Base-by-base conservation (phyloP, 2,797 vertebrate species). In the Enteromius fasciolatus region DNA sequence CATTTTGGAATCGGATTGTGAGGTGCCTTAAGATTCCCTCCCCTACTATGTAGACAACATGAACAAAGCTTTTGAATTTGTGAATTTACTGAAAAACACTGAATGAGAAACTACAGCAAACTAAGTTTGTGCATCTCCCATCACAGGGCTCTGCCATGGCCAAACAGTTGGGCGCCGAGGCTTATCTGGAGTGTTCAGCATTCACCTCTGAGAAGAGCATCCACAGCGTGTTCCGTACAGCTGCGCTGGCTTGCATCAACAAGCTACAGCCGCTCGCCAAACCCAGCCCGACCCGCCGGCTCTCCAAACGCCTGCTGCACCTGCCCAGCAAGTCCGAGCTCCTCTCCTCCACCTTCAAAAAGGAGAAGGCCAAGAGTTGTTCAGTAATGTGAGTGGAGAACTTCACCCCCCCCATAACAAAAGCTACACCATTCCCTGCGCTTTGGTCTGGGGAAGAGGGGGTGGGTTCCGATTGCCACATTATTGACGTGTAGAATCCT, bases 131-230 rank as follows among this genome's bases (percentile, higher is more conserved):
- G 1, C 33, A 48, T 28, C 28, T 63, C 7, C 46, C 23, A n/a
- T 83, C 63, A 0, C 89, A 98, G 97, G 97, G 97, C 20, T 95
- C 96, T 23, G 96, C 95, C 1, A 94, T 96, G 78, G 97, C 97
- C 89, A 95, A 96, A 93, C 97, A 98, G 90, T 84, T 99, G 87
- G 97, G 97, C 1, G 96, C 97, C 0, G 97, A 98, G 89, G 93
- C 95, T 0, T 99, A 99, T 91, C 93, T 99, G 87, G 97, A 99
- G 88, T 98, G 97, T 80, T 99, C 97, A 0, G 97, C 97, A 1
- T 98, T 98, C 92, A 98, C 97, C 68, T 99, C 97, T 0, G 97
- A 99, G 92, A 98, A 98, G 87, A 99, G 97, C 59, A 96, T 99
- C 84, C 97, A 99, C 92, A 98, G 97, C 81, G 95, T 98, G 88